Conservation (phyloP, 2,888 invertebrate species). For the Drosophila algonquin region DNA sequence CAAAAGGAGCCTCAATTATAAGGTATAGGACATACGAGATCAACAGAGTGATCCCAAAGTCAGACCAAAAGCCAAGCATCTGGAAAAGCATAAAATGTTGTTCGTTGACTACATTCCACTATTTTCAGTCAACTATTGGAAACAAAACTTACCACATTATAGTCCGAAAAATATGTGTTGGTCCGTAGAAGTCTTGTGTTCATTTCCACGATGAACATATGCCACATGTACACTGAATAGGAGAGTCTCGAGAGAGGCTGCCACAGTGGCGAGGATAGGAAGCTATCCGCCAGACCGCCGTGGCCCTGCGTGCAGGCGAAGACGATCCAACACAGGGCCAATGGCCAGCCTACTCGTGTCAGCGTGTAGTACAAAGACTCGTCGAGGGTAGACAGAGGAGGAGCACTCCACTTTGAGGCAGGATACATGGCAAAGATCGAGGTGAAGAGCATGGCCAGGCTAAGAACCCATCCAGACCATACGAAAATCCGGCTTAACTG, state of each 20-base stretch:
- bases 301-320: conserved; percentile 78
- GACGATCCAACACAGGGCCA: conserved; percentile 77
- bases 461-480: conserved; percentile 59
- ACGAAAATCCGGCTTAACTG: conserved; percentile 47
- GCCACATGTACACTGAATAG: conserved; percentile 76
- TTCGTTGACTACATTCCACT: too few relatives aligned
- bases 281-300: conserved; percentile 72
- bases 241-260: conserved; percentile 75
- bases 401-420: conserved; percentile 22
- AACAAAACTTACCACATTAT: conserved; percentile 61
- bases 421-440: conserved; percentile 65
- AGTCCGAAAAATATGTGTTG: conserved; percentile 68
- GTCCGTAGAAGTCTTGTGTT: conserved; percentile 54
- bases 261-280: conserved; percentile 78
- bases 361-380: conserved; percentile 48
- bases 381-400: conserved; percentile 22
- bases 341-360: conserved; percentile 76
- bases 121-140: background rate
- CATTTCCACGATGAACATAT: conserved; percentile 63
- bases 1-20: conserved; percentile 20
- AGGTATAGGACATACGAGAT: conserved; percentile 15
- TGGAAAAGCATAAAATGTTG: background rate
- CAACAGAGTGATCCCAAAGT: conserved; percentile 4
- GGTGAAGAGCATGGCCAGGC: conserved; percentile 52
- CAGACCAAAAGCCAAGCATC: conserved; percentile 22